Evolutionary conservation across 1,140 invertebrate genomes (phyloP), one percentile per base, ranked within the genome.

Genomic region (Plutomurus gul): DNA sequence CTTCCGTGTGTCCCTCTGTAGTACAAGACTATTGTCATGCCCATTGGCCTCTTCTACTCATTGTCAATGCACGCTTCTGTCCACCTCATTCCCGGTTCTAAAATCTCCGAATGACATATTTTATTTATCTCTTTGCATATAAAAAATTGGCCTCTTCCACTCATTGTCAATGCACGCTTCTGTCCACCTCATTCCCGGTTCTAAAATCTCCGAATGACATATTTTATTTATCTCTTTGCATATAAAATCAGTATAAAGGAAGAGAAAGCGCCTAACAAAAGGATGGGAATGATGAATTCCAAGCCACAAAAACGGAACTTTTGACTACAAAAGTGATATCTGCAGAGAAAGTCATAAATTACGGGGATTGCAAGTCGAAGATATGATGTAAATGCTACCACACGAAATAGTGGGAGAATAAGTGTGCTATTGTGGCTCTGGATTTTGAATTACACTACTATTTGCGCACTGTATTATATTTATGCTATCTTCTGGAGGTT

Each of bases 211-310:
- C 25, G n/a, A 33, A 65, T 33, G 56, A 2, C 56, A 65, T 30
- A 65, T 60, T 60, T 60, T 60, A 60, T 60, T 33, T 60, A 8
- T 3, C 13, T 65, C 16, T 65, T 27, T 65, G 56, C 25, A 36
- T 65, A 65, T 65, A 33, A 65, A 65, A 65, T 65, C 27, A 65
- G 27, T n/a, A 65, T n/a, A n/a, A 65, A 43, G 56, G 56, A 60
- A 30, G 27, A 22, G n/a, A 65, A 65, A 33, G 13, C 25, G 7
- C 7, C 11, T 43, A 33, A 13, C 27, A 60, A 33, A n/a, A 60
- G 27, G 13, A n/a, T n/a, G 30, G 1, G 30, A 13, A 33, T 1
- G 51, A 30, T 56, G 22, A 56, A 56, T 56, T 7, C 13, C 36
- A 6, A 33, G 11, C 10, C 27, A 65, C 27, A 33, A 65, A 65